These are phyloP conservation scores for Anadara kagoshimensis DNA, from an alignment of 1,140 invertebrate species.

Conservation along the genomic window DNA sequence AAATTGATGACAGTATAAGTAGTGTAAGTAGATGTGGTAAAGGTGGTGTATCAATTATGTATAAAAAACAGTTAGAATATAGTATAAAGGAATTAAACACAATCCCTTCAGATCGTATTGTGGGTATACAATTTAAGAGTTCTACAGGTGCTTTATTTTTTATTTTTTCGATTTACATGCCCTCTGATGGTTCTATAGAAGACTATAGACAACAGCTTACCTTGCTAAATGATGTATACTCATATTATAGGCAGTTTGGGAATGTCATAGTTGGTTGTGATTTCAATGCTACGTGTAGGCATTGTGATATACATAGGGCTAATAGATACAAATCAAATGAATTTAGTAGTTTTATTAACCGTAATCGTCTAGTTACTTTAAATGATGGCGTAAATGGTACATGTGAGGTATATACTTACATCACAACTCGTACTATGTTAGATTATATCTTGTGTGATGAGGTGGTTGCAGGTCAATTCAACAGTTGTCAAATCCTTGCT, in stretches of 20 bases:
- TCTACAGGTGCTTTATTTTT: no score
- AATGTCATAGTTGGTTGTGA: conserved; percentile 5
- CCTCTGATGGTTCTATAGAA: conserved; percentile 2
- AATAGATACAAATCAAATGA: not conserved
- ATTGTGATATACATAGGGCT: not conserved
- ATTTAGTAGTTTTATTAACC: conserved; percentile 2
- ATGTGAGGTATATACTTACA: not conserved
- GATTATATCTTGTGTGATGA: conserved; percentile 11
- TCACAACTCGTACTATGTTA: not conserved
- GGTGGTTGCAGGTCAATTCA: not conserved
- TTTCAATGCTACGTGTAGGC: conserved; percentile 5
- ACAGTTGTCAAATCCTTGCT: conserved; percentile 2
- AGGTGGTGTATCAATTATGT: no score
- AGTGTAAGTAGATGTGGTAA: no score
- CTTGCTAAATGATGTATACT: not conserved
- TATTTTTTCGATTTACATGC: conserved; percentile 13
- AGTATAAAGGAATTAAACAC: not conserved
- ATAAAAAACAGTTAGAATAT: no score
- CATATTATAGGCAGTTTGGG: not conserved
- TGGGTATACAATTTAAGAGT: not conserved
- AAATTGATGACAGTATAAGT: no score
- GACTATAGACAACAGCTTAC: conserved; percentile 1
- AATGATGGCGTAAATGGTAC: not conserved
- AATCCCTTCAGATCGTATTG: not conserved
- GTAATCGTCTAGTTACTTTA: not conserved